phyloP scores from a whole-genome alignment of 2,113 vertebrate species.

The Gasterosteus aculeatus region DNA sequence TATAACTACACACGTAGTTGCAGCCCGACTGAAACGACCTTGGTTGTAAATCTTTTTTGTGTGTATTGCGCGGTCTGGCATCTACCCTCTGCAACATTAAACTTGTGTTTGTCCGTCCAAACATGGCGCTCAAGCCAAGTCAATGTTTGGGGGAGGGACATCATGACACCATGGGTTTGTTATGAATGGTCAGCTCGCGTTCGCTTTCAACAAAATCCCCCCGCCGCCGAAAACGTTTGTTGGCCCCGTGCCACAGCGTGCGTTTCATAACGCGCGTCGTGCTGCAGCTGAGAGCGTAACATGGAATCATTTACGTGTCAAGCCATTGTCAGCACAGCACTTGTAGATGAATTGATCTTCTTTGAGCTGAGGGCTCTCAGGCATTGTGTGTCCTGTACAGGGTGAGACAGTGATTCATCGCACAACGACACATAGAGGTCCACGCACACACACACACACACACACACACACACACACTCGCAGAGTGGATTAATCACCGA shows the following conservation, averaged over 20 bases:
- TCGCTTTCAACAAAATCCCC: constrained; percentile 21
- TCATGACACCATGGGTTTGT: not conserved
- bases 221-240: constrained; percentile 18
- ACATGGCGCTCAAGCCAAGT: not conserved
- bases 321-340: constrained; percentile 66
- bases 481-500: constrained; percentile 68
- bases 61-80: not conserved
- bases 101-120: not conserved
- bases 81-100: not conserved
- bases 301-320: constrained; percentile 50
- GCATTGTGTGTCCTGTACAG: constrained; percentile 67
- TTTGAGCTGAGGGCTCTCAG: constrained; percentile 44
- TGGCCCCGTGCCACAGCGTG: constrained; percentile 17
- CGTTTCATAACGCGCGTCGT: constrained; percentile 29
- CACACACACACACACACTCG: constrained; percentile 49
- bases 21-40: not conserved
- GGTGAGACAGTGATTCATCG: constrained; percentile 75
- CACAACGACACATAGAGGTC: constrained; percentile 45
- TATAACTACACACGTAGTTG: not conserved
- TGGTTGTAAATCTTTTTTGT: not conserved
- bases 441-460: constrained; percentile 19
- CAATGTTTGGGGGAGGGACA: not conserved
- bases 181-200: not conserved
- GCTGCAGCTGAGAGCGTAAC: constrained; percentile 33
- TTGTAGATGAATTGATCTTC: constrained; percentile 74